Conservation (phyloP, 2,113 vertebrate genomes). For the Casuarius casuarius region DNA sequence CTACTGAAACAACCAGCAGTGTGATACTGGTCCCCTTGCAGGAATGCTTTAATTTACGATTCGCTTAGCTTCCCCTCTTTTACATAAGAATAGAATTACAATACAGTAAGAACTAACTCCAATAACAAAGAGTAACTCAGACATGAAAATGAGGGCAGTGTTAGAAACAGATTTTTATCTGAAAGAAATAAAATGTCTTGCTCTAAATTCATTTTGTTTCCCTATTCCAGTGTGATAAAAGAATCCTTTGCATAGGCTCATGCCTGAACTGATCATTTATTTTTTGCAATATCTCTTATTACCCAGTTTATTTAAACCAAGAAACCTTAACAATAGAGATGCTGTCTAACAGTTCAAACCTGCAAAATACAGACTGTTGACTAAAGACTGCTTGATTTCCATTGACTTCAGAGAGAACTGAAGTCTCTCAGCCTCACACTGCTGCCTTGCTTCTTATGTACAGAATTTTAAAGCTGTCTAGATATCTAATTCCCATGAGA, state of each 20-base stretch:
- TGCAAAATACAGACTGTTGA: neutral
- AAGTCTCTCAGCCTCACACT: neutral
- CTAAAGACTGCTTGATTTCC: neutral
- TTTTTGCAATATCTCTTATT: neutral
- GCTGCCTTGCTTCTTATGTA: neutral
- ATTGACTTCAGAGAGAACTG: neutral
- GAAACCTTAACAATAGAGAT: neutral
- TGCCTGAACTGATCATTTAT: neutral
- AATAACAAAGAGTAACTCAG: neutral
- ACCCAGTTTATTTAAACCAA: neutral
- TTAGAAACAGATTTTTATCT: neutral
- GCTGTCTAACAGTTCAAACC: neutral
- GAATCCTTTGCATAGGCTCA: neutral
- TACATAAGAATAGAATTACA: neutral
- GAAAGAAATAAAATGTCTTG: neutral
- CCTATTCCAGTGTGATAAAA: neutral
- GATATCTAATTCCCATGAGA: neutral
- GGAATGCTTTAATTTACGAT: neutral
- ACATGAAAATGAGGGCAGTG: neutral
- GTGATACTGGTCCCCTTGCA: neutral
- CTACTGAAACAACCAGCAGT: neutral
- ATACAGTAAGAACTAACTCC: neutral
- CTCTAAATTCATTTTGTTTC: neutral
- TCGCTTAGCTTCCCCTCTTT: accelerated
- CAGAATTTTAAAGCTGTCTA: neutral